A percentile compares a stretch with the other conserved stretches of the same genome.
These are phyloP conservation scores for Gymnothorax javanicus DNA, from an alignment of 2,797 vertebrate species.

Conservation along the genomic window DNA sequence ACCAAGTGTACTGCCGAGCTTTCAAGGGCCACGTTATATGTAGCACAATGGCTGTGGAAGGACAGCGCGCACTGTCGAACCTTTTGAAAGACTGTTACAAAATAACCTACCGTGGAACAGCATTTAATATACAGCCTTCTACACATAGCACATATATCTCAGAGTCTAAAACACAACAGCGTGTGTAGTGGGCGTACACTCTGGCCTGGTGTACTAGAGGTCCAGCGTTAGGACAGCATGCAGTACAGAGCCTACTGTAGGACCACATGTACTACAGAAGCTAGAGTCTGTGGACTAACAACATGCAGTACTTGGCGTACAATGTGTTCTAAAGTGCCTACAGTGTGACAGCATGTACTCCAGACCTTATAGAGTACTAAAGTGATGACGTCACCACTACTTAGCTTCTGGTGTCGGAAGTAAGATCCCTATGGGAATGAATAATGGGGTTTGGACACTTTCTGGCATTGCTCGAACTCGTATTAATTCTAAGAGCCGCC, in stretches of 20 bases:
- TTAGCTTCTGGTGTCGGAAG: too few relatives aligned
- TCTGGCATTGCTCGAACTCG: too few relatives aligned
- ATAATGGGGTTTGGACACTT: too few relatives aligned
- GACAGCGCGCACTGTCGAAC: too few relatives aligned
- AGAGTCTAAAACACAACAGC: neutral
- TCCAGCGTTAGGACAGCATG: neutral
- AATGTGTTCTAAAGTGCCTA: neutral
- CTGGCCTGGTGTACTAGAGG: too few relatives aligned
- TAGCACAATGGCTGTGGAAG: neutral
- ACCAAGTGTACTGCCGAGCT: too few relatives aligned
- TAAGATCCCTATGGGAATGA: too few relatives aligned
- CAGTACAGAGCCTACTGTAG: neutral
- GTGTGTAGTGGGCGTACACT: neutral
- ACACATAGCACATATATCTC: too few relatives aligned
- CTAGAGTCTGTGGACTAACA: neutral
- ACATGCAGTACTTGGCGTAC: neutral
- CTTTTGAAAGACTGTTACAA: neutral
- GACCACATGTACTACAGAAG: neutral
- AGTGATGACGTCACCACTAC: too few relatives aligned
- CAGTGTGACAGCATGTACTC: neutral
- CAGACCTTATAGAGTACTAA: too few relatives aligned
- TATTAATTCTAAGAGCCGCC: too few relatives aligned
- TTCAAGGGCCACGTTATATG: neutral
- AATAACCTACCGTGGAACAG: neutral
- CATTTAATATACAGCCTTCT: neutral